phyloP scores from a whole-genome alignment of 2,113 vertebrate species.

The Phylloscopus whistleri region DNA sequence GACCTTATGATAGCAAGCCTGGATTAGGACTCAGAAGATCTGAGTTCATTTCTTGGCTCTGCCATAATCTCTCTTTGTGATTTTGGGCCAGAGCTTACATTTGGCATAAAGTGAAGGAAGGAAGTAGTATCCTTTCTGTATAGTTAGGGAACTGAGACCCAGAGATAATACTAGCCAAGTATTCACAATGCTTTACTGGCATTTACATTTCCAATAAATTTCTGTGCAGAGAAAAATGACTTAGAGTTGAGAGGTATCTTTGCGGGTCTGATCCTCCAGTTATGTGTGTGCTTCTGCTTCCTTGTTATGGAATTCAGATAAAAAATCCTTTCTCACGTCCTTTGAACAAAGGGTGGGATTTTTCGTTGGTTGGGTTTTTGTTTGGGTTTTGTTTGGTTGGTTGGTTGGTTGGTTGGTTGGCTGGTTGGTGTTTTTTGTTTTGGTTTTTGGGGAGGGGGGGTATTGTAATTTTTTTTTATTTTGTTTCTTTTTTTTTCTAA shows the following conservation, averaged over 20 bases:
- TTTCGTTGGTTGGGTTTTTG: not conserved
- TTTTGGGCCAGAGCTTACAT: not conserved
- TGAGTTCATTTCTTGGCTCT: slow-evolving; percentile 26
- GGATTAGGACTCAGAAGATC: slow-evolving; percentile 28
- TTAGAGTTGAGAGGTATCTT: not conserved
- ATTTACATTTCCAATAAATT: not conserved
- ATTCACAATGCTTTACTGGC: not conserved
- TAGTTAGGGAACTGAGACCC: not conserved
- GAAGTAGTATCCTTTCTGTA: slow-evolving; percentile 13
- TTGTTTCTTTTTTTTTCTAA: not conserved
- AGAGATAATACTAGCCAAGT: not conserved
- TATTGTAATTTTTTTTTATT: fast-evolving
- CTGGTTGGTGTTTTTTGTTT: not conserved
- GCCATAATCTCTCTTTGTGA: not conserved
- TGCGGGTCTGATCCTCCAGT: not conserved
- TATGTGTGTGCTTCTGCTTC: not conserved
- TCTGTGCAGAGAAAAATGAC: not conserved
- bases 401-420: not conserved
- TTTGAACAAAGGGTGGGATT: not conserved
- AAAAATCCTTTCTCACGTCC: not conserved
- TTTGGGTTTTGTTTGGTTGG: not conserved
- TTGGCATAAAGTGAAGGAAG: slow-evolving; percentile 20
- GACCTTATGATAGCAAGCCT: slow-evolving; percentile 15
- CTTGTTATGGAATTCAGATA: not conserved
- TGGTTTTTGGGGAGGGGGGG: fast-evolving